Base-by-base conservation (phyloP, 1,140 invertebrate genomes). In the Saccostrea glomerata region DNA sequence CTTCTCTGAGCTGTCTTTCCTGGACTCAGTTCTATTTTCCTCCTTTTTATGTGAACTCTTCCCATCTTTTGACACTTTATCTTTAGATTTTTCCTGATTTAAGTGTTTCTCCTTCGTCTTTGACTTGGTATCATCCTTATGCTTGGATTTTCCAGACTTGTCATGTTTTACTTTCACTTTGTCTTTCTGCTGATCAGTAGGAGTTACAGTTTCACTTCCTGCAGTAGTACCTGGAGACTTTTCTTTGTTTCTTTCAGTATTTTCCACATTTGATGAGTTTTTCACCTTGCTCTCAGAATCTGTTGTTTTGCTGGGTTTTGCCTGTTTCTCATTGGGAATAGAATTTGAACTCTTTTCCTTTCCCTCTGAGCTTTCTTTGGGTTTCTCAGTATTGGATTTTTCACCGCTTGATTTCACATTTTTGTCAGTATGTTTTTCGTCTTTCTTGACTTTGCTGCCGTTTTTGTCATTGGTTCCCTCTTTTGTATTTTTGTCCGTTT, bases 131-230 rank as follows among this genome's bases (percentile, higher is more conserved):
- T 86, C 83, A 30, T 54, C 54, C 12, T 85, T 89, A 15, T 82
- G 60, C 55, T 87, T 88, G 5, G 91, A 82, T 40, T 89, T 86
- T 5, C 70, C 70, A 40, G 84, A 56, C 17, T 88, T 86, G 47
- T 82, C 25, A 63, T 86, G 83, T 83, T 89, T 88, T 55, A 36
- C 58, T 82, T 89, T 83, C 47, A 36, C 36, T 83, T 90, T 82
- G 58, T 90, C 86, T 63, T 88, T 90, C 25, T 17, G 36, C 77
- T 56, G 47, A 56, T 87, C 73, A 73, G 23, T 82, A 25, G 70
- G 20, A 15, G 40, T 36, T 60, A 23, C 30, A 20, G 47, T 7
- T 30, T 82, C 86, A 63, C 95, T 94, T 12, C 89, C 90, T 30
- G 54, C 63, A 63, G 90, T 86, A 85, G 25, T 70, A 47, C 13